phyloP scores from a whole-genome alignment of 2,113 vertebrate species.

The Cichladusa arquata region DNA sequence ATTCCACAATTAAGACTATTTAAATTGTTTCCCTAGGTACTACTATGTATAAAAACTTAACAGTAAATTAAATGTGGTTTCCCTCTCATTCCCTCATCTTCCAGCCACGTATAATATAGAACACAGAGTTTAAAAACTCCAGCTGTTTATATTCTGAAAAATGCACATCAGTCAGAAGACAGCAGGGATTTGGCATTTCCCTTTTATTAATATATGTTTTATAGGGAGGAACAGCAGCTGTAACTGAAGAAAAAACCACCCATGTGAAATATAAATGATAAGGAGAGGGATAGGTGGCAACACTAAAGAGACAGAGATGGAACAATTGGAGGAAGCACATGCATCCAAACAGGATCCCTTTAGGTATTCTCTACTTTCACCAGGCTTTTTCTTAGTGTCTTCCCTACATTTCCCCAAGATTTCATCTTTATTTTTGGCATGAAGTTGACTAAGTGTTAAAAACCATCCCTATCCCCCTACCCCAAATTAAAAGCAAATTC shows the following conservation, averaged over 20 bases:
- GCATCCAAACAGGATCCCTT: neutral
- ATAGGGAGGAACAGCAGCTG: neutral
- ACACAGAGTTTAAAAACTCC: neutral
- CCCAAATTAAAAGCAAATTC: conserved; percentile 7
- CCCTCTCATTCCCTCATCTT: neutral
- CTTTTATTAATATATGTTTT: neutral
- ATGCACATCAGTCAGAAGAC: neutral
- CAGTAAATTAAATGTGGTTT: neutral
- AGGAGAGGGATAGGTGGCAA: neutral
- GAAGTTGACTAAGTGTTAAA: neutral
- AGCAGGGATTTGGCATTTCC: neutral
- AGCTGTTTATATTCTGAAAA: neutral
- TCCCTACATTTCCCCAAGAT: neutral
- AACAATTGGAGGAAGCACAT: neutral
- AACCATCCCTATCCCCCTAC: neutral
- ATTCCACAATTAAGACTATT: neutral
- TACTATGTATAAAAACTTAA: neutral
- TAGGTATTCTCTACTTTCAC: conserved; percentile 40
- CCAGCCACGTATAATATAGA: neutral
- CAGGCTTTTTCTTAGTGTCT: neutral
- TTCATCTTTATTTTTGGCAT: neutral
- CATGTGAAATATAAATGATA: neutral
- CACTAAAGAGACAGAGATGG: neutral
- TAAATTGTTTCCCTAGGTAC: neutral
- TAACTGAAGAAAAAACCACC: neutral